These are phyloP conservation scores for Oncorhynchus clarkii DNA, from an alignment of 2,113 vertebrate species.

Conservation along the genomic window DNA sequence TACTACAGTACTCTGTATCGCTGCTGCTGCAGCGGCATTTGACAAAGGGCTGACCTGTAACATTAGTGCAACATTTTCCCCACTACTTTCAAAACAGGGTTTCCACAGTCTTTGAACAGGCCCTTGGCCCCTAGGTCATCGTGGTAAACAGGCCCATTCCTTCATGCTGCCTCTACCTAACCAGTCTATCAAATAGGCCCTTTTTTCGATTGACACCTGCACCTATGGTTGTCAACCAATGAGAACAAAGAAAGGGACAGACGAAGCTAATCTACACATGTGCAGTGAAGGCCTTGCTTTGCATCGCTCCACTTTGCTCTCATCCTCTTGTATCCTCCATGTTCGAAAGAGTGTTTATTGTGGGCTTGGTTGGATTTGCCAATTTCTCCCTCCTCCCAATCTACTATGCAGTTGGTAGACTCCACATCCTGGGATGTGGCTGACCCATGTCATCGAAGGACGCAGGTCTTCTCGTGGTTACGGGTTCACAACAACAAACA, in stretches of 20 bases:
- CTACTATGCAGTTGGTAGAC: neutral
- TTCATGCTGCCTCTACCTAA: neutral
- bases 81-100: conserved; percentile 46
- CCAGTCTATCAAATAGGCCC: conserved; percentile 11
- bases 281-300: no score
- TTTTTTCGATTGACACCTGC: neutral
- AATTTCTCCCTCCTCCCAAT: neutral
- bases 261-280: neutral
- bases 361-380: neutral
- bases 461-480: neutral
- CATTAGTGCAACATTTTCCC: conserved; percentile 65
- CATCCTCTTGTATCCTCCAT: no score
- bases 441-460: neutral
- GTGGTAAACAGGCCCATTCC: no score
- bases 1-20: conserved; percentile 27
- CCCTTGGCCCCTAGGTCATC: conserved; percentile 57
- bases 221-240: neutral
- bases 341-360: no score
- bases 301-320: no score
- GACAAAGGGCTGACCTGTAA: conserved; percentile 49
- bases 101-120: conserved; percentile 48
- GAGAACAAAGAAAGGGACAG: neutral
- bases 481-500: neutral
- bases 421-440: no score
- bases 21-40: conserved; percentile 58